Evolutionary conservation across 1,140 invertebrate species (phyloP).

Genomic region (Babylonia areolata): DNA sequence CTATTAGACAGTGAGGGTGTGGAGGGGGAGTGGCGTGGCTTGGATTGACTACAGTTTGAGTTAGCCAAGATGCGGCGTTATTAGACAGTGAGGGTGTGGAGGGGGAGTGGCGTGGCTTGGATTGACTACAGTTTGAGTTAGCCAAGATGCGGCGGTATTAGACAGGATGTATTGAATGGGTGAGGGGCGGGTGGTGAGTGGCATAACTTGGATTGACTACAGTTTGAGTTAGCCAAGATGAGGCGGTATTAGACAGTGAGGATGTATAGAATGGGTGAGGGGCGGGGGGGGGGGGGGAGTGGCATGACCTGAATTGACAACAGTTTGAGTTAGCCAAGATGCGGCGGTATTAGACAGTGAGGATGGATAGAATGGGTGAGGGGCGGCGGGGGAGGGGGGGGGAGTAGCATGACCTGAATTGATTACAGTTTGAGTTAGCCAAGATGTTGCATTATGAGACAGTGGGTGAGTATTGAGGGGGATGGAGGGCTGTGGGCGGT

Average conservation of each 20-base stretch:
- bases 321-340: no score
- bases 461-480: background rate
- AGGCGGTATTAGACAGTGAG: no score
- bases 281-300: no score
- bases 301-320: no score
- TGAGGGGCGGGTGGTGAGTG: background rate
- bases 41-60: no score
- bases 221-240: no score
- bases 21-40: background rate
- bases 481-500: background rate
- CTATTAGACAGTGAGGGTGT: no score
- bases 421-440: constrained; percentile 67
- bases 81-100: background rate
- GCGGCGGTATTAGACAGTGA: no score
- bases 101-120: background rate
- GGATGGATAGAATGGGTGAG: no score
- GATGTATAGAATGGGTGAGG: no score
- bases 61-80: background rate
- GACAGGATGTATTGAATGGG: background rate
- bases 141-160: background rate
- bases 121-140: background rate
- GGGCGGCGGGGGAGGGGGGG: no score
- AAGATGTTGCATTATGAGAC: constrained; percentile 50
- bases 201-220: background rate
- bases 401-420: no score